Evolutionary conservation across 2,888 invertebrate genomes (phyloP).

Genomic region (Eupithecia vulgata): DNA sequence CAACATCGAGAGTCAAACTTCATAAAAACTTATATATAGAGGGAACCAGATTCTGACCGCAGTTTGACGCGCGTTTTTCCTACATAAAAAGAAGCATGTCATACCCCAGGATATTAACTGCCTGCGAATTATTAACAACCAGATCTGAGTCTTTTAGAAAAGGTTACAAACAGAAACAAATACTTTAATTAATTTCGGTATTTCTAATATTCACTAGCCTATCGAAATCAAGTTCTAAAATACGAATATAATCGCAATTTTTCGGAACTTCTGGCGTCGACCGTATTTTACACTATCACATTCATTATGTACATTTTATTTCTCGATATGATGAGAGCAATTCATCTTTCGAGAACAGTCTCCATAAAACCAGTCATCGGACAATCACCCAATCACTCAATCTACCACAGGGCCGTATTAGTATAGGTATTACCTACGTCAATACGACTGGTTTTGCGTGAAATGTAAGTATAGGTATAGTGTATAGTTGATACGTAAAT

Average conservation of each 20-base stretch:
- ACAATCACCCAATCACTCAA: conserved; percentile 4
- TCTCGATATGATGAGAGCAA: background rate
- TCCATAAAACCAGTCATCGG: background rate
- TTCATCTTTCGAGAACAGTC: background rate
- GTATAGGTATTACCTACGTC: conserved; percentile 1
- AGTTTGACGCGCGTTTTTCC: too few species aligned
- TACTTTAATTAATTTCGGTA: background rate
- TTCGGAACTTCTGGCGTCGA: background rate
- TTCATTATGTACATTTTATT: background rate
- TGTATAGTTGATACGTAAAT: background rate
- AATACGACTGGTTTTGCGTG: background rate
- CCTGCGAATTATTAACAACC: background rate
- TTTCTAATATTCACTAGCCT: background rate
- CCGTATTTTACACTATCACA: background rate
- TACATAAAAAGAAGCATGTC: background rate
- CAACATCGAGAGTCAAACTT: background rate
- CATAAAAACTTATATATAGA: too few species aligned
- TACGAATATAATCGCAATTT: background rate
- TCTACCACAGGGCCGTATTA: conserved; percentile 1
- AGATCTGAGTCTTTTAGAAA: background rate
- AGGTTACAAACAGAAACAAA: background rate
- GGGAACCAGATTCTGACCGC: too few species aligned
- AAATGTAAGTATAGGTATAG: background rate
- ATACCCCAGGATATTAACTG: background rate
- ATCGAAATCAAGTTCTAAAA: background rate